Percentiles rank a stretch among this genome's conserved stretches.
phyloP scores from a whole-genome alignment of 2,888 invertebrate species.

The Eupithecia tripunctaria region DNA sequence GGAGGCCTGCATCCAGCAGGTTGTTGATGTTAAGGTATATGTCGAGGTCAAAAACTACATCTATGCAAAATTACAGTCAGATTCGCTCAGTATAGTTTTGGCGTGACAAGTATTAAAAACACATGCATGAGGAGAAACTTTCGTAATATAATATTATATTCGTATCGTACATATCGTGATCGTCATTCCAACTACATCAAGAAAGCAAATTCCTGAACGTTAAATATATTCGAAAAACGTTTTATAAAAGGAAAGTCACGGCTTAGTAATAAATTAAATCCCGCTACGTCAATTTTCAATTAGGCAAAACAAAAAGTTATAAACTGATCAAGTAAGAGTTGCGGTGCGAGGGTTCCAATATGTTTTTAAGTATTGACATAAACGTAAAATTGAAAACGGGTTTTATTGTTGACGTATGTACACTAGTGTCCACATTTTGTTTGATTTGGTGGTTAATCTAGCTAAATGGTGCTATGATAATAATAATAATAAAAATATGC shows the following conservation, averaged over 20 bases:
- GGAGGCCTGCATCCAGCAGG: no score
- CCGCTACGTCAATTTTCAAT: conserved; percentile 7
- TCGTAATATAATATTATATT: no score
- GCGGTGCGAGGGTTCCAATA: neutral
- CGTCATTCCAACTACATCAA: neutral
- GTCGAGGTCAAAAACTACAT: neutral
- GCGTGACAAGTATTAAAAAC: no score
- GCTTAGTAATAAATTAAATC: neutral
- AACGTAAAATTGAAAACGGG: no score
- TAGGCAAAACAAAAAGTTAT: conserved; percentile 6
- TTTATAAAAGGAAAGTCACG: conserved; percentile 7
- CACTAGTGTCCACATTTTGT: no score
- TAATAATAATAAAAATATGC: no score
- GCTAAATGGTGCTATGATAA: no score
- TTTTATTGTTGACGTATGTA: no score
- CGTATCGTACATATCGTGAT: neutral
- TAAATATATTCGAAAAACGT: neutral
- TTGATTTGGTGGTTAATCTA: no score
- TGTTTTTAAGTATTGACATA: neutral
- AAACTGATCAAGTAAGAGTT: conserved; percentile 1
- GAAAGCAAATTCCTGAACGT: neutral
- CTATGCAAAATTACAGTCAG: neutral
- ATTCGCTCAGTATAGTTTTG: neutral
- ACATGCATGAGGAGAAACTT: no score
- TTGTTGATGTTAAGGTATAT: no score